Percentiles rank a stretch among this genome's conserved stretches.
Evolutionary conservation across 2,888 invertebrate species (phyloP).

Genomic region (Biston stratarius): DNA sequence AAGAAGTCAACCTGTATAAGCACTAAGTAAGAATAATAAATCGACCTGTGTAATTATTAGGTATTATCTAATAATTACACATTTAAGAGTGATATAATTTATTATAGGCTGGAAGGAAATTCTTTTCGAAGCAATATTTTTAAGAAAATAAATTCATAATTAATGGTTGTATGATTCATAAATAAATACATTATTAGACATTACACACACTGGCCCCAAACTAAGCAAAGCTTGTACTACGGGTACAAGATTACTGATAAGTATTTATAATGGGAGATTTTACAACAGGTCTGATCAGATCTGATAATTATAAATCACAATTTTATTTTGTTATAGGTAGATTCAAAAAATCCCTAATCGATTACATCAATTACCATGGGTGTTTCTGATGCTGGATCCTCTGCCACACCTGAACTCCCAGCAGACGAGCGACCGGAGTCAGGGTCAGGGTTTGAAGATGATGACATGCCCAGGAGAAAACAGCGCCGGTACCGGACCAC

Average conservation of each 20-base stretch:
- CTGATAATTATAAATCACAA: not conserved
- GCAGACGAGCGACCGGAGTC: slow-evolving; percentile 70
- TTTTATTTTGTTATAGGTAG: not conserved
- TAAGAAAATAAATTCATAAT: not conserved
- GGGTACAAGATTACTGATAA: too few species aligned
- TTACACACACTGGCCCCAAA: too few species aligned
- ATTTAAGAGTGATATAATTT: not conserved
- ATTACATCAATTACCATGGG: slow-evolving; percentile 61
- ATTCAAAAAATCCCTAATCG: not conserved
- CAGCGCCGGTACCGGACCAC: slow-evolving; percentile 97
- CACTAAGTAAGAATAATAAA: slow-evolving; percentile 13
- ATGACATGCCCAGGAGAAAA: slow-evolving; percentile 94
- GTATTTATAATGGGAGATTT: too few species aligned
- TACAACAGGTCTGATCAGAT: too few species aligned
- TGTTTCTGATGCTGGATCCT: slow-evolving; percentile 76
- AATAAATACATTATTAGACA: too few species aligned
- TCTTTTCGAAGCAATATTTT: not conserved
- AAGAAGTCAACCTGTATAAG: not conserved
- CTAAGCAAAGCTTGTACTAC: too few species aligned
- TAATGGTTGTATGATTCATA: not conserved
- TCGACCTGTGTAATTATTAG: slow-evolving; percentile 11
- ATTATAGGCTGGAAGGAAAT: not conserved
- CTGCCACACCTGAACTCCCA: slow-evolving; percentile 70
- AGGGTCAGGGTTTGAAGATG: slow-evolving; percentile 86
- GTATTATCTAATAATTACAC: too few species aligned